A percentile compares a stretch with the other conserved stretches of the same genome.
These are phyloP conservation scores for Cotesia chilonis DNA, from an alignment of 1,140 invertebrate genomes.

Conservation along the genomic window DNA sequence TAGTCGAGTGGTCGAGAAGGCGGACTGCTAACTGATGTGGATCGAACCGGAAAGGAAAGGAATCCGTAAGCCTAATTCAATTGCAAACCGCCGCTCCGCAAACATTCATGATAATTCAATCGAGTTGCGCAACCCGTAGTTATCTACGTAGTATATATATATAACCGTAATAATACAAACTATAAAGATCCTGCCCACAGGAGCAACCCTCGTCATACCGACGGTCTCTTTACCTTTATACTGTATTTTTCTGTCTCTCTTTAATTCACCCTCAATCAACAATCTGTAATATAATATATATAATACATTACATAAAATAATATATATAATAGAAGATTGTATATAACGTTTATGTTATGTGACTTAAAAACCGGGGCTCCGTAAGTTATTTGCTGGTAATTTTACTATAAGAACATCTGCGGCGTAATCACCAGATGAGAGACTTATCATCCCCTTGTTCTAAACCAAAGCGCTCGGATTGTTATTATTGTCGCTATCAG, in stretches of 20 bases:
- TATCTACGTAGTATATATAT: slow-evolving; percentile 32
- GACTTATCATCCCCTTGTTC: slow-evolving; percentile 1
- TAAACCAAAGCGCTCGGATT: background rate
- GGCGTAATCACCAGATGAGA: slow-evolving; percentile 63
- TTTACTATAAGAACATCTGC: slow-evolving; percentile 64
- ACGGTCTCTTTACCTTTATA: background rate
- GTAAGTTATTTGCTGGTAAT: slow-evolving; percentile 52
- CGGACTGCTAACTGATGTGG: slow-evolving; percentile 8
- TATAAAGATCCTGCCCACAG: slow-evolving; percentile 40
- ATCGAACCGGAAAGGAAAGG: slow-evolving; percentile 23
- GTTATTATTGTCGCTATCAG: background rate
- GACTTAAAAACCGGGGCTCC: slow-evolving; percentile 32
- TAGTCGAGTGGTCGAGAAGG: slow-evolving; percentile 3
- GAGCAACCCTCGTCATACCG: slow-evolving; percentile 34
- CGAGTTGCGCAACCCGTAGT: slow-evolving; percentile 43
- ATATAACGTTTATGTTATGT: slow-evolving; percentile 16
- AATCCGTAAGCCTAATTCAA: slow-evolving; percentile 58
- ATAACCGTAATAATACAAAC: background rate
- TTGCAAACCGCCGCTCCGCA: slow-evolving; percentile 64
- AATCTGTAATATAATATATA: too few relatives aligned
- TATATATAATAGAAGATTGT: background rate
- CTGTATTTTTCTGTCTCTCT: background rate
- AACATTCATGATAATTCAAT: slow-evolving; percentile 68
- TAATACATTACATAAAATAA: slow-evolving; percentile 4
- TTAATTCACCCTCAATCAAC: slow-evolving; percentile 13